Evolutionary conservation across 2,113 vertebrate genomes (phyloP).

Genomic region (Perccottus glenii): DNA sequence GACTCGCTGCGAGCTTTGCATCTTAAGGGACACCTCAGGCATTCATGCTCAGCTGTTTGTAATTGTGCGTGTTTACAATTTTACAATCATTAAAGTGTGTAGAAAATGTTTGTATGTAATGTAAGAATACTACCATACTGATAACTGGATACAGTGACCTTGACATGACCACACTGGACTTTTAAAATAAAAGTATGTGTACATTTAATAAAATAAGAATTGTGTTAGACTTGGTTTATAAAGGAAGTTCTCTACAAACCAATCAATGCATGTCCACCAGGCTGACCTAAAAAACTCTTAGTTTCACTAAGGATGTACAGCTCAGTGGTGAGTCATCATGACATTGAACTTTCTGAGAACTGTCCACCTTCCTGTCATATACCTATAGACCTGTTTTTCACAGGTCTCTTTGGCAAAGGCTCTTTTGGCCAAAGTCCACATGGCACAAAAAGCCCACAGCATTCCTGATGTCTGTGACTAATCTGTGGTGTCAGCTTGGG

Average conservation of each 20-base stretch:
- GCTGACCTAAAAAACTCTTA: background rate
- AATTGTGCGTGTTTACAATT: background rate
- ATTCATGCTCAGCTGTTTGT: background rate
- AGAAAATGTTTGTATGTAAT: too few species aligned
- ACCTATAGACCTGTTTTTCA: constrained; percentile 83
- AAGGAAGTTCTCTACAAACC: too few species aligned
- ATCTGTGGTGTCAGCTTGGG: constrained; percentile 99
- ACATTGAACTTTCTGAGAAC: constrained; percentile 6
- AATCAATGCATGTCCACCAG: background rate
- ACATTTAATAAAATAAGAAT: too few species aligned
- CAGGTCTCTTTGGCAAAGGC: constrained; percentile 89
- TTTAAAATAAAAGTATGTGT: too few species aligned
- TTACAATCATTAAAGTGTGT: too few species aligned
- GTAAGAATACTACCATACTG: too few species aligned
- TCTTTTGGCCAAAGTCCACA: constrained; percentile 93
- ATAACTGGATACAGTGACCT: too few species aligned
- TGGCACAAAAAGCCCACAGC: constrained; percentile 93
- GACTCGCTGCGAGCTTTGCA: constrained; percentile 13
- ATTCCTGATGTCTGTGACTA: constrained; percentile 99
- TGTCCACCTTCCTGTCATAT: constrained; percentile 51
- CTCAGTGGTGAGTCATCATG: background rate
- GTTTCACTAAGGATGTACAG: background rate
- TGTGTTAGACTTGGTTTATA: too few species aligned
- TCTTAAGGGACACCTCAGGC: constrained; percentile 9
- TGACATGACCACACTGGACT: too few species aligned